Conservation (phyloP, 2,797 vertebrate genomes). For the Paratrypauchen microcephalus region DNA sequence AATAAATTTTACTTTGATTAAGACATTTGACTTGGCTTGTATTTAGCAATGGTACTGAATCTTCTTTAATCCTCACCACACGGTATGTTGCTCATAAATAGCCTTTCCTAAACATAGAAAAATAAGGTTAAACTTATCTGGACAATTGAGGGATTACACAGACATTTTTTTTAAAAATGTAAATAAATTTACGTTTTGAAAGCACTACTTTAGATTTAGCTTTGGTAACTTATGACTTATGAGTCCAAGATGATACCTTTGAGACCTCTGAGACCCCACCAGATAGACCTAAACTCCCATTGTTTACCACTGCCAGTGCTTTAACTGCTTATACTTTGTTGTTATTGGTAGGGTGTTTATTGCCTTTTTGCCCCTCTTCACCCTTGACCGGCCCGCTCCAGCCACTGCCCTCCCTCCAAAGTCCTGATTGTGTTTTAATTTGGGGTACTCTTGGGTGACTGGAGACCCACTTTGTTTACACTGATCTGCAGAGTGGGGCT, state of each 20-base stretch:
- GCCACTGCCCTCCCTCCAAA: conserved; percentile 60
- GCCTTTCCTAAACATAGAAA: not conserved
- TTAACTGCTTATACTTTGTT: conserved; percentile 33
- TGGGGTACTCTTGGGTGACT: conserved; percentile 50
- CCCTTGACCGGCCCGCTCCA: conserved; percentile 27
- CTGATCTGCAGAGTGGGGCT: conserved; percentile 43
- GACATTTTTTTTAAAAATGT: too few relatives aligned
- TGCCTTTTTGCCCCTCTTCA: conserved; percentile 36
- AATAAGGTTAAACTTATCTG: too few relatives aligned
- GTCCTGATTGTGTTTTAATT: conserved; percentile 64
- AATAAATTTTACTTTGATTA: too few relatives aligned
- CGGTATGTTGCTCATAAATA: not conserved
- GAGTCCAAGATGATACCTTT: too few relatives aligned
- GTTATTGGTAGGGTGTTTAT: conserved; percentile 54
- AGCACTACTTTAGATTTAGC: too few relatives aligned
- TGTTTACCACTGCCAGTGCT: not conserved
- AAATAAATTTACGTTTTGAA: too few relatives aligned
- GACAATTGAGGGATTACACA: too few relatives aligned
- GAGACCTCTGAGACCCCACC: too few relatives aligned
- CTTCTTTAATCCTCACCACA: not conserved
- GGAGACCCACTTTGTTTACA: conserved; percentile 67
- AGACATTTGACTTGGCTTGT: too few relatives aligned
- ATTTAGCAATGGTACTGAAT: too few relatives aligned
- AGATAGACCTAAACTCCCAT: too few relatives aligned
- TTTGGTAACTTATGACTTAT: too few relatives aligned